Percentiles rank a stretch among this genome's conserved stretches.
phyloP scores from a whole-genome alignment of 2,888 invertebrate species.

The Phyllotreta cruciferae region DNA sequence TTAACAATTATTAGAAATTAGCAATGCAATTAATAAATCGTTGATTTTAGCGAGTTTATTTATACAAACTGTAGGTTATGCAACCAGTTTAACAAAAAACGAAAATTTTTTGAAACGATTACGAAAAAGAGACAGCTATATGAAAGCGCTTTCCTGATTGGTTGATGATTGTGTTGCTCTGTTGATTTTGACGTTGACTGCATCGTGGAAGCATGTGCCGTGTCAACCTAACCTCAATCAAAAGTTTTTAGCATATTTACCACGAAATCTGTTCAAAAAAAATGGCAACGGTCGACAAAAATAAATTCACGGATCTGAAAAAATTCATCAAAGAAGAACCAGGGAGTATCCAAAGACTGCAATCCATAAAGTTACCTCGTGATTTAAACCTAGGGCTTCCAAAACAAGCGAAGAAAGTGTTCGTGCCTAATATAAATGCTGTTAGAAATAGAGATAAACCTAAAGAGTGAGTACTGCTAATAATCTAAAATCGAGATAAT shows the following conservation, averaged over 20 bases:
- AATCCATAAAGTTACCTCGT: slow-evolving; percentile 52
- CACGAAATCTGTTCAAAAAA: background rate
- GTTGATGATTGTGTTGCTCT: background rate
- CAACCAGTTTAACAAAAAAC: too few relatives aligned
- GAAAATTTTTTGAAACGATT: too few relatives aligned
- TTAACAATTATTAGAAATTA: too few relatives aligned
- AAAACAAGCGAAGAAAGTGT: slow-evolving; percentile 53
- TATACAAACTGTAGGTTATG: too few relatives aligned
- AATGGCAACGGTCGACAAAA: slow-evolving; percentile 27
- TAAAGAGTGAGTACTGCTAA: slow-evolving; percentile 47
- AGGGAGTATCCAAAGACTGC: slow-evolving; percentile 42
- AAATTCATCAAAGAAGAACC: slow-evolving; percentile 33
- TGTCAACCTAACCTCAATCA: slow-evolving; percentile 18
- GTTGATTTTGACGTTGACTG: slow-evolving; percentile 6
- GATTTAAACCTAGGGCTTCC: slow-evolving; percentile 55
- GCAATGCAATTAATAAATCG: too few relatives aligned
- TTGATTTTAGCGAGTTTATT: too few relatives aligned
- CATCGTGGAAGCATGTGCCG: slow-evolving; percentile 19
- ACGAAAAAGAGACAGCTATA: too few relatives aligned
- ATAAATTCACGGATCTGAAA: slow-evolving; percentile 29
- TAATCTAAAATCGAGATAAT: background rate
- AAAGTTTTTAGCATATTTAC: background rate
- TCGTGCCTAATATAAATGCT: slow-evolving; percentile 55
- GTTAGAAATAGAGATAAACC: slow-evolving; percentile 53
- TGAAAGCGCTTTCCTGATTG: too few relatives aligned